Evolutionary conservation across 2,888 invertebrate species (phyloP), one percentile per base, ranked within the genome.

Genomic region (Neoascia interrupta): DNA sequence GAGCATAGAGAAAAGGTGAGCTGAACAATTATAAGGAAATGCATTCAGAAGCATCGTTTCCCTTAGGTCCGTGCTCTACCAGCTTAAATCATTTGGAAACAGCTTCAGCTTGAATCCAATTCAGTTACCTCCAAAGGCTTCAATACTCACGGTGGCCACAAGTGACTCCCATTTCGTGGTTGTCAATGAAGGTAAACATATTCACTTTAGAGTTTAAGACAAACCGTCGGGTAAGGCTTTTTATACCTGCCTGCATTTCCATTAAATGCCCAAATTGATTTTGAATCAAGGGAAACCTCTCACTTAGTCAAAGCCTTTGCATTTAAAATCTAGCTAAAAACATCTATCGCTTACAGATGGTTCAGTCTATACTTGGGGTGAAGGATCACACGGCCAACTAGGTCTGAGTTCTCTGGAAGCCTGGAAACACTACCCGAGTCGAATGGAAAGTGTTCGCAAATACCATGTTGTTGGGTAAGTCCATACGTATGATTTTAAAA

Each of bases 321-420:
- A 31, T n/a, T 2, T n/a, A 5, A 11, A 19, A 26, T 26, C 11
- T 56, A 79, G n/a, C 28, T 28, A 16, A 75, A 41, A 39, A 66
- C 54, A 47, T 3, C 37, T 34, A 53, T 70, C 15, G 28, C 18
- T 21, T 60, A 16, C 21, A 87, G 93, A 94, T 84, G 90, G 91
- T 16, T 88, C 91, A 31, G 92, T 93, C 1, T 94, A 91, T 84
- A 90, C 92, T 0, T 94, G 94, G 93, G 94, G 94, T 13, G 91
- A 92, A 83, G 93, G 93, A 15, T 86, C 88, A 5, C 89, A 90
- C 83, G 94, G 94, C 0, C 93, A 94, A 85, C 87, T 94, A 45
- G 94, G 93, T 0, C 88, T 91, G 36, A 90, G 90, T 18, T 87
- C 88, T 4, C 82, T 89, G 5, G 89, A 90, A 79, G 85, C 87